A percentile compares a stretch with the other conserved stretches of the same genome.
These are phyloP conservation scores for Dipodomys merriami DNA, from an alignment of 2,113 vertebrate species.

Conservation along the genomic window DNA sequence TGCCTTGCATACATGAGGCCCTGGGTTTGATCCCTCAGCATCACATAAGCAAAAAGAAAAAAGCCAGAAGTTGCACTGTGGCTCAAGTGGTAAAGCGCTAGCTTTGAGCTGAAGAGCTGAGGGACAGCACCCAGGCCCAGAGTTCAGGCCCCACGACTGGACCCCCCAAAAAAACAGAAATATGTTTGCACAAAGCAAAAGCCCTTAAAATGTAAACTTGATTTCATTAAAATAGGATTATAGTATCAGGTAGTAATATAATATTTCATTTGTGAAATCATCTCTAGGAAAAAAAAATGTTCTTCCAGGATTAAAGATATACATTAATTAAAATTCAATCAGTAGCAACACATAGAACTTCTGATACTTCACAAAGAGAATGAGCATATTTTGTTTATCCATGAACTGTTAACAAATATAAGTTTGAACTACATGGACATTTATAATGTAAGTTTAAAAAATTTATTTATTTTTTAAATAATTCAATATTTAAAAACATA, in stretches of 20 bases:
- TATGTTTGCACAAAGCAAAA: background rate
- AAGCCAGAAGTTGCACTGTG: too few relatives aligned
- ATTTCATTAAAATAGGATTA: constrained; percentile 13
- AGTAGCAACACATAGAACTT: background rate
- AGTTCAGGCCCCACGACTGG: too few relatives aligned
- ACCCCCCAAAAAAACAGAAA: background rate
- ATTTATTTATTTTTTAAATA: too few relatives aligned
- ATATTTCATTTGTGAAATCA: background rate
- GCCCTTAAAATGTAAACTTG: background rate
- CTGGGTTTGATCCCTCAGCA: too few relatives aligned
- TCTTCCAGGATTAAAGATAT: background rate
- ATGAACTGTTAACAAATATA: background rate
- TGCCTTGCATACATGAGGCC: too few relatives aligned
- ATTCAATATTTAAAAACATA: background rate
- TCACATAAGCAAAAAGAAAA: too few relatives aligned
- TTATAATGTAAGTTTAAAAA: background rate
- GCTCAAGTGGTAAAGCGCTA: too few relatives aligned
- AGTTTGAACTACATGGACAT: background rate
- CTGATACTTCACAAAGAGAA: background rate
- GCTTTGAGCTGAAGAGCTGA: too few relatives aligned
- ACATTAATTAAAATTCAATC: background rate
- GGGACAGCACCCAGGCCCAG: too few relatives aligned
- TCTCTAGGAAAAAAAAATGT: background rate
- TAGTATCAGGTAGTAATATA: background rate
- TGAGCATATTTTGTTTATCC: background rate